Evolutionary conservation across 1,140 invertebrate genomes (phyloP).

Genomic region (Polypedilum vanderplanki): DNA sequence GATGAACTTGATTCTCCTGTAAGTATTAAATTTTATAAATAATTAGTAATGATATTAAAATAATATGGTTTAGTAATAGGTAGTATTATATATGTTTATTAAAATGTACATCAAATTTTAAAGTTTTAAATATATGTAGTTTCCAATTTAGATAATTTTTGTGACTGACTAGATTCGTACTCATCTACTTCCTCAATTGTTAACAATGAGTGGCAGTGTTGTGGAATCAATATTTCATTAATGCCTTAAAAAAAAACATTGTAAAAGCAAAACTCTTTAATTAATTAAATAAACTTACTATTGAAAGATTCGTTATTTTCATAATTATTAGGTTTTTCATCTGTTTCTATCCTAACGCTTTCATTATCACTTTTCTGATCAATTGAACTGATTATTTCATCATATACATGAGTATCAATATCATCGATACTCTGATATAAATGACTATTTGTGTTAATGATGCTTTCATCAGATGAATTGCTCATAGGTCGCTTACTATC

Average conservation of each 20-base stretch:
- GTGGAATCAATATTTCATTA: background rate
- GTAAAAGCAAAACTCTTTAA: no score
- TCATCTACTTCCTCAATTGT: background rate
- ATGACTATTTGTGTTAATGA: background rate
- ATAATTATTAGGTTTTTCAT: background rate
- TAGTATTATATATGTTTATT: background rate
- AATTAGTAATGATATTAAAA: no score
- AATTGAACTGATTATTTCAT: background rate
- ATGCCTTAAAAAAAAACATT: background rate
- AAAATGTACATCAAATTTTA: background rate
- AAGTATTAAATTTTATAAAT: background rate
- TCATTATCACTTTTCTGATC: no score
- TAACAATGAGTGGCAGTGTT: background rate
- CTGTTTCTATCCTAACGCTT: background rate
- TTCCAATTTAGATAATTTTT: constrained; percentile 4
- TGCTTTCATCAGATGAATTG: background rate
- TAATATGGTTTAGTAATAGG: no score
- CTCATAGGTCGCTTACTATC: background rate
- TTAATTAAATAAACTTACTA: background rate
- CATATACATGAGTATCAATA: background rate
- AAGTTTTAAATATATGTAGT: background rate
- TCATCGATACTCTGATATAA: background rate
- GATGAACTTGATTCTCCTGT: constrained; percentile 16
- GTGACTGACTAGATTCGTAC: background rate
- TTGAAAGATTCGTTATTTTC: background rate